A percentile compares a stretch with the other conserved stretches of the same genome.
phyloP scores from a whole-genome alignment of 1,140 invertebrate species.

The Atta cephalotes region DNA sequence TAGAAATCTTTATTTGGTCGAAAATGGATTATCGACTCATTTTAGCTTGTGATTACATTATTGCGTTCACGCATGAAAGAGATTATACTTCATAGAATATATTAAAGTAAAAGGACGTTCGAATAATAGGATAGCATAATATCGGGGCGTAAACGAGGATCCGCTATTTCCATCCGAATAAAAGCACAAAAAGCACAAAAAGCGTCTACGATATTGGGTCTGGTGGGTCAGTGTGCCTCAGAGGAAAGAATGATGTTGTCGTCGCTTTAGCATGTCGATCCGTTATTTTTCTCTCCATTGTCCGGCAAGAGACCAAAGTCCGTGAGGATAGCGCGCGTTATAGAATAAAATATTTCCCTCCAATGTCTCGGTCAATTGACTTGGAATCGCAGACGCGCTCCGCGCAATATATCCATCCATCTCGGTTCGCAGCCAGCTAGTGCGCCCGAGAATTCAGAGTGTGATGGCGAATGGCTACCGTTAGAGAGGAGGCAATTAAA shows the following conservation, averaged over 20 bases:
- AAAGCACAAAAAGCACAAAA: slow-evolving; percentile 35
- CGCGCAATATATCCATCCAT: slow-evolving; percentile 24
- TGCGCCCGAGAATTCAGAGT: slow-evolving; percentile 56
- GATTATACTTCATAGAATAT: neutral
- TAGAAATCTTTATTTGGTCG: slow-evolving; percentile 22
- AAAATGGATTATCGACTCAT: slow-evolving; percentile 35
- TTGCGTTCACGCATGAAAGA: neutral
- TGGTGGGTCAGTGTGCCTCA: slow-evolving; percentile 66
- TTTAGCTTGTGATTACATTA: slow-evolving; percentile 36
- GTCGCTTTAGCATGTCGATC: slow-evolving; percentile 41
- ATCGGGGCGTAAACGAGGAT: slow-evolving; percentile 5
- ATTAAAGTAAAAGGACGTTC: slow-evolving; percentile 33
- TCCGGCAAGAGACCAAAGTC: neutral
- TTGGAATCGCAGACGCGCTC: slow-evolving; percentile 32
- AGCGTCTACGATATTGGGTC: slow-evolving; percentile 27
- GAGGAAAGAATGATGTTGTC: slow-evolving; percentile 61
- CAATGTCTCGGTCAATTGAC: slow-evolving; percentile 59
- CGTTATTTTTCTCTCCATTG: slow-evolving; percentile 55
- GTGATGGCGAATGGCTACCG: slow-evolving; percentile 77
- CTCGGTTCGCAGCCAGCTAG: neutral
- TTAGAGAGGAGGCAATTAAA: slow-evolving; percentile 85
- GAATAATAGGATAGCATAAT: neutral
- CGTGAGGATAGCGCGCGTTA: neutral
- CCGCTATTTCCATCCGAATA: slow-evolving; percentile 38
- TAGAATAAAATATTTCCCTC: neutral